A percentile compares a stretch with the other conserved stretches of the same genome.
phyloP scores from a whole-genome alignment of 2,888 invertebrate species.

The Eupithecia exiguata region DNA sequence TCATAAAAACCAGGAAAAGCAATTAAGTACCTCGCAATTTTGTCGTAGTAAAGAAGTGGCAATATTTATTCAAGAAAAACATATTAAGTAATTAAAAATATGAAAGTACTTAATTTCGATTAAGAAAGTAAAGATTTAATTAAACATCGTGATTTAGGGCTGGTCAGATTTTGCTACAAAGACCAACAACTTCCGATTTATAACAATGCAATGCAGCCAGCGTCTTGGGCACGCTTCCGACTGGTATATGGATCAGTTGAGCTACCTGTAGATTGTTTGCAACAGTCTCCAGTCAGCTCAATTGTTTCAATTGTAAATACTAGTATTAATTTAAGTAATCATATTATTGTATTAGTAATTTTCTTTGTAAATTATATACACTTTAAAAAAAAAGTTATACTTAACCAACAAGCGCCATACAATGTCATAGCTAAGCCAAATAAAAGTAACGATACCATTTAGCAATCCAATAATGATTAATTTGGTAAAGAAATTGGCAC shows the following conservation, averaged over 20 bases:
- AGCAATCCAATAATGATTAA: conserved; percentile 22
- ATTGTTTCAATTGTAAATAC: too few relatives aligned
- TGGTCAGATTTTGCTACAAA: not conserved
- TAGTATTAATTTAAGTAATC: too few relatives aligned
- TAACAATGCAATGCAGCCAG: too few relatives aligned
- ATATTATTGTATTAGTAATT: too few relatives aligned
- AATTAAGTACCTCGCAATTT: conserved; percentile 13
- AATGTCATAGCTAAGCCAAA: conserved; percentile 8
- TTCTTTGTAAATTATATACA: too few relatives aligned
- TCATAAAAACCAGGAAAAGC: conserved; percentile 23
- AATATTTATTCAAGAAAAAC: not conserved
- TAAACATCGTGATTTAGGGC: not conserved
- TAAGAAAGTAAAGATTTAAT: not conserved
- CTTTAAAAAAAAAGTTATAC: too few relatives aligned
- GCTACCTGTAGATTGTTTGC: too few relatives aligned
- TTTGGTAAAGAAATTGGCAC: conserved; percentile 26
- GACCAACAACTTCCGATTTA: not conserved
- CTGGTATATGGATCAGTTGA: too few relatives aligned
- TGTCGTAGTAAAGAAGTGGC: not conserved
- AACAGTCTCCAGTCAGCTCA: too few relatives aligned
- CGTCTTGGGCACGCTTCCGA: too few relatives aligned
- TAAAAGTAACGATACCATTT: conserved; percentile 20
- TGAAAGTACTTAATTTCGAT: not conserved
- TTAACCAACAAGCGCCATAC: not conserved
- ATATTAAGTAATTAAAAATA: not conserved